Percentiles rank a stretch among this genome's conserved stretches.
Conservation (phyloP, 2,113 vertebrate species). For the Apistogramma diplotaenia region DNA sequence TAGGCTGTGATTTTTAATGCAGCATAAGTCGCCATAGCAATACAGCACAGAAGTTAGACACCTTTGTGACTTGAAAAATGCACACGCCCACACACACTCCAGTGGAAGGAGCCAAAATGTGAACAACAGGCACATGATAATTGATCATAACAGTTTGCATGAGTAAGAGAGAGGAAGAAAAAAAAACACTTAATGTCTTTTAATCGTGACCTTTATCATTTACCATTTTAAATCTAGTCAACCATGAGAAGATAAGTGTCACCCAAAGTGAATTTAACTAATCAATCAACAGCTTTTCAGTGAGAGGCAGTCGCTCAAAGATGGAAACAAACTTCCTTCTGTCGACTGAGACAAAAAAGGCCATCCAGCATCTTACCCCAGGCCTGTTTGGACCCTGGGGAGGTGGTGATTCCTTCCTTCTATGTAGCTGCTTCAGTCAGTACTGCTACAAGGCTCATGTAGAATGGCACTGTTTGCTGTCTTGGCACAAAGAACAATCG, state of each 20-base stretch:
- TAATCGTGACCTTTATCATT: constrained; percentile 8
- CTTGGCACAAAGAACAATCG: constrained; percentile 3
- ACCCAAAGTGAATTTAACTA: not conserved
- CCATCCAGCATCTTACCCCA: not conserved
- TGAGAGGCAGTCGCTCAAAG: not conserved
- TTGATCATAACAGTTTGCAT: not conserved
- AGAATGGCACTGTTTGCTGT: not conserved
- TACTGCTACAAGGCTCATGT: not conserved
- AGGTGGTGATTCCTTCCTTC: no score
- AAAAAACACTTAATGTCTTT: constrained; percentile 3
- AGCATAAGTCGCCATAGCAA: no score
- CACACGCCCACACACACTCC: no score
- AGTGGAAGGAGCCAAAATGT: no score
- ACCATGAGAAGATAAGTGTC: not conserved
- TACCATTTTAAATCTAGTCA: not conserved
- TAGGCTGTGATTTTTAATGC: no score
- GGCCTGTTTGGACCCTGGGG: not conserved
- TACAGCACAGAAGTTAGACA: no score
- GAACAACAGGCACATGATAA: no score
- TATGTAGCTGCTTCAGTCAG: constrained; percentile 13
- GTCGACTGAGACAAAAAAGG: constrained; percentile 24
- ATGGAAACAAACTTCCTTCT: constrained; percentile 33
- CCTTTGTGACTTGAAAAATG: no score
- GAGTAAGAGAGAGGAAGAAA: not conserved
- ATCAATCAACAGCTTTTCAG: not conserved